Evolutionary conservation across 2,797 vertebrate species (phyloP).

Genomic region (Manis pentadactyla): DNA sequence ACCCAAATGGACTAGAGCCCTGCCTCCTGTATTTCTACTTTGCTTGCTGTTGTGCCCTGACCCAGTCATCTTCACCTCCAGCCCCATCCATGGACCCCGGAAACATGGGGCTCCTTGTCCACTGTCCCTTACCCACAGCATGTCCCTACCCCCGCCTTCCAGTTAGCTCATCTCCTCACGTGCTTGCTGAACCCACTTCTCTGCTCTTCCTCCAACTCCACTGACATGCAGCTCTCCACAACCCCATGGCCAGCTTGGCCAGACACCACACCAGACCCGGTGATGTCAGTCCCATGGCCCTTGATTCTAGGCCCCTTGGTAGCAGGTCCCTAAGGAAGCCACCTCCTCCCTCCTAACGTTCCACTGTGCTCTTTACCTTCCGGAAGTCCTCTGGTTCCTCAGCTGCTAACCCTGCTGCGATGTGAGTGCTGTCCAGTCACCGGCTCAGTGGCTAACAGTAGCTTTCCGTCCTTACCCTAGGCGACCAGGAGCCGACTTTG

Average conservation of each 20-base stretch:
- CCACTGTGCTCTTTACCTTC: not conserved
- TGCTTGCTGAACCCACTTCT: not conserved
- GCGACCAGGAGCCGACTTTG: not conserved
- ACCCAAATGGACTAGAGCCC: no score
- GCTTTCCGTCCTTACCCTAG: not conserved
- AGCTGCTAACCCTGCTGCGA: not conserved
- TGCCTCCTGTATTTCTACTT: not conserved
- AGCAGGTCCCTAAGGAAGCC: no score
- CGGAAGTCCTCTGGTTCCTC: no score
- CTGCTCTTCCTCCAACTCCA: not conserved
- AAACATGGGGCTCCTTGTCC: not conserved
- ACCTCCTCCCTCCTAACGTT: no score
- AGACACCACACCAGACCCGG: not conserved
- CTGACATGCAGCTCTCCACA: fast-evolving
- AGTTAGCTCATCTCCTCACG: not conserved
- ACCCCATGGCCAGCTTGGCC: not conserved
- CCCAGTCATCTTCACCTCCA: not conserved
- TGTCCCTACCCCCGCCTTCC: not conserved
- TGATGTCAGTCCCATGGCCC: not conserved
- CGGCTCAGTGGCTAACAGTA: no score
- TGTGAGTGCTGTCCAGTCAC: no score
- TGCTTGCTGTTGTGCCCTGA: not conserved
- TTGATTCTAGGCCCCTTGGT: no score
- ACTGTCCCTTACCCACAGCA: fast-evolving
- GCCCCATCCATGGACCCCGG: fast-evolving